Evolutionary conservation across 2,888 invertebrate genomes (phyloP).

Genomic region (Lasioglossum calceatum): DNA sequence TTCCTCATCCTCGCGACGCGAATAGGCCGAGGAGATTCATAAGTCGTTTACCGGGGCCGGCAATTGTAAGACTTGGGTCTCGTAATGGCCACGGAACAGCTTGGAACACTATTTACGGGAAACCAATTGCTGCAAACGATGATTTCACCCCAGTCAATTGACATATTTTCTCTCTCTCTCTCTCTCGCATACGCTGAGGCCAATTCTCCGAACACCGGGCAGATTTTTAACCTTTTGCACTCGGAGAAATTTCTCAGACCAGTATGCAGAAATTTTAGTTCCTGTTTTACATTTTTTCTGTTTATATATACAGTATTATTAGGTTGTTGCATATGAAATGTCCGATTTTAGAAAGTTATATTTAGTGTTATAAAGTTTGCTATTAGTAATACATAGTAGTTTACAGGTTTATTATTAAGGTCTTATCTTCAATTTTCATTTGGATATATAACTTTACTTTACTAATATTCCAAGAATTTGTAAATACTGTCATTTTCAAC

Average conservation of each 20-base stretch:
- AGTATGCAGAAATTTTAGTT: no score
- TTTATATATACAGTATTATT: no score
- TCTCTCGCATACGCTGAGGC: not conserved
- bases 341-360: not conserved
- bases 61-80: not conserved
- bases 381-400: no score
- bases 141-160: not conserved
- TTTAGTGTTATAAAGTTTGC: no score
- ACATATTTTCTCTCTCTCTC: not conserved
- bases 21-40: slow-evolving; percentile 2
- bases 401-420: no score
- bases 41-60: not conserved
- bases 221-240: no score
- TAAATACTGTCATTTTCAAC: no score
- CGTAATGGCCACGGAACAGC: not conserved
- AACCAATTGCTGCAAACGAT: not conserved
- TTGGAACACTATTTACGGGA: not conserved
- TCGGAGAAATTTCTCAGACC: no score
- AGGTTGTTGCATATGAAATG: not conserved
- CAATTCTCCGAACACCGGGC: not conserved
- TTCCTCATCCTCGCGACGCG: not conserved
- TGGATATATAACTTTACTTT: no score
- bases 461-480: no score
- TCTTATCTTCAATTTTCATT: no score
- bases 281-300: no score